phyloP scores from a whole-genome alignment of 2,113 vertebrate species.

The Muntiacus reevesi region DNA sequence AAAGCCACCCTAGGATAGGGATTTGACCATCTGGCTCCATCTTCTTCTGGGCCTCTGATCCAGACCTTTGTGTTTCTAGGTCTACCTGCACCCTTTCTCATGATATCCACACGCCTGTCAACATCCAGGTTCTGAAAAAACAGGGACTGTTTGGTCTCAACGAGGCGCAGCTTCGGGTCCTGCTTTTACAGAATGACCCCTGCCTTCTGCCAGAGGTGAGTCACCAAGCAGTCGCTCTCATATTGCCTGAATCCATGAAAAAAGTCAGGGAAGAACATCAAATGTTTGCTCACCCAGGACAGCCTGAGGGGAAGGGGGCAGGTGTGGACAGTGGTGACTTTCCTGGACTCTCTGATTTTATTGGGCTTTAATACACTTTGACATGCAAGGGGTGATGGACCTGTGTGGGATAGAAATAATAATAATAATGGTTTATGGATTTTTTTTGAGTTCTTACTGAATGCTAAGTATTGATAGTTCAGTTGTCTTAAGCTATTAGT shows the following conservation, averaged over 20 bases:
- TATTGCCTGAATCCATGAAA: rapidly evolving
- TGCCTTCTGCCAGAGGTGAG: conserved; percentile 84
- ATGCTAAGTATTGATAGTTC: not conserved
- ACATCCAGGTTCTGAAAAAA: conserved; percentile 77
- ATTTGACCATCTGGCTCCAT: too few relatives aligned
- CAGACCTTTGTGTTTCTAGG: conserved; percentile 64
- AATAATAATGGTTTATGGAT: not conserved
- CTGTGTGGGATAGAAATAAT: not conserved
- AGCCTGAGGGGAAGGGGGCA: not conserved
- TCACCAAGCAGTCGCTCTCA: not conserved
- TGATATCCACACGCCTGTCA: conserved; percentile 70
- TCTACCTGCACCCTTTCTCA: conserved; percentile 79
- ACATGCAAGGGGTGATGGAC: not conserved
- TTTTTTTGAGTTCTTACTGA: not conserved
- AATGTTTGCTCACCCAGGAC: not conserved
- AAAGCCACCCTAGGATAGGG: not conserved
- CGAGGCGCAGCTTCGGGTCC: conserved; percentile 78
- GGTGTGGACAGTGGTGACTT: not conserved
- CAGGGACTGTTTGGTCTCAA: conserved; percentile 78
- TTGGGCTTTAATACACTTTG: not conserved
- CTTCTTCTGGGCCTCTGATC: not conserved
- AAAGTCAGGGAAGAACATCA: not conserved
- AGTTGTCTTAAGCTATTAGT: not conserved
- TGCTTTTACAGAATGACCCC: conserved; percentile 84
- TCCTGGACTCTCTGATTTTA: not conserved